Evolutionary conservation across 2,797 vertebrate species (phyloP).

Genomic region (Schizopygopsis malacanthus): DNA sequence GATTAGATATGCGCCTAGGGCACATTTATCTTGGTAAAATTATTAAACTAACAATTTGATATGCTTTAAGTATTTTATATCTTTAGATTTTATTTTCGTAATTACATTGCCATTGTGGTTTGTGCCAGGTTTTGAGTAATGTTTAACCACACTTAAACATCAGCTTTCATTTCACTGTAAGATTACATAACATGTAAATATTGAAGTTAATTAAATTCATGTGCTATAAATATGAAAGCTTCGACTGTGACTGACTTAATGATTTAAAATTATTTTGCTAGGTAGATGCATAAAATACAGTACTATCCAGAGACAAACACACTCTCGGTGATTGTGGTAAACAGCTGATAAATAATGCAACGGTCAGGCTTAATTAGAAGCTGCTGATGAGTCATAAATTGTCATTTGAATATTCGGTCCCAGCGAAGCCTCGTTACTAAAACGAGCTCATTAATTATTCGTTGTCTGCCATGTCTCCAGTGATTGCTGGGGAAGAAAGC

Average conservation of each 20-base stretch:
- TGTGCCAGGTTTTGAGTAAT: background rate
- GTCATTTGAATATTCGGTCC: conserved; percentile 52
- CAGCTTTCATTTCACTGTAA: background rate
- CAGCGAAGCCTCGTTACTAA: conserved; percentile 53
- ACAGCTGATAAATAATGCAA: conserved; percentile 58
- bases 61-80: no score
- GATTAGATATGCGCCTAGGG: no score
- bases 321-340: conserved; percentile 47
- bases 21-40: no score
- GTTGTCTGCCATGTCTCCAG: conserved; percentile 41
- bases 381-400: conserved; percentile 55
- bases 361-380: conserved; percentile 46
- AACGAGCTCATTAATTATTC: conserved; percentile 56
- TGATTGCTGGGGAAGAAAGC: conserved; percentile 44
- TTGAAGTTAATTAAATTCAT: background rate
- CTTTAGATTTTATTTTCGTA: no score
- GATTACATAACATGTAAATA: background rate
- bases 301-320: conserved; percentile 23
- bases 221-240: background rate
- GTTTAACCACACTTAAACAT: background rate
- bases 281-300: background rate
- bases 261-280: background rate
- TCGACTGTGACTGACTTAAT: background rate
- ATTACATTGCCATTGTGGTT: no score
- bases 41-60: no score